A percentile compares a stretch with the other conserved stretches of the same genome.
Evolutionary conservation across 2,797 vertebrate genomes (phyloP).

Genomic region (Leptatherina wallacei): DNA sequence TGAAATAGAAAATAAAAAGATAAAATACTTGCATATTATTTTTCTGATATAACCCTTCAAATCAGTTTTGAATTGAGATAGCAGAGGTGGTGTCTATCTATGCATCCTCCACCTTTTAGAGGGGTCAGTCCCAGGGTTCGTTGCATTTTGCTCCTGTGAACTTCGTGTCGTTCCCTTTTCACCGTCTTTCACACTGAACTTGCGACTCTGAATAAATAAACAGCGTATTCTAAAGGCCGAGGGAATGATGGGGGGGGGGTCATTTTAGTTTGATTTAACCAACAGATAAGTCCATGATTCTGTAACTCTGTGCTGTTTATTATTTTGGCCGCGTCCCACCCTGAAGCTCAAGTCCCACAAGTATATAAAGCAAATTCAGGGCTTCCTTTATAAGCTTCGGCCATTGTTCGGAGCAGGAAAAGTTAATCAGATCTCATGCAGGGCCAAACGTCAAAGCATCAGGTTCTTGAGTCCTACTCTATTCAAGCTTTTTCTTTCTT

Average conservation of each 20-base stretch:
- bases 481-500: neutral
- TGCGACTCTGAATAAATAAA: conserved; percentile 23
- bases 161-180: neutral
- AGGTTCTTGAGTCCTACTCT: neutral
- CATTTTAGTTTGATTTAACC: conserved; percentile 24
- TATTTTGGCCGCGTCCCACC: conserved; percentile 21
- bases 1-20: conserved; percentile 3
- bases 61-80: neutral
- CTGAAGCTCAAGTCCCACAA: conserved; percentile 14
- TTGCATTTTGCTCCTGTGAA: conserved; percentile 1
- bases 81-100: neutral
- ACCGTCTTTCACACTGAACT: conserved; percentile 4
- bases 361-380: neutral
- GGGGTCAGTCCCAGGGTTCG: neutral
- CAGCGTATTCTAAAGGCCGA: neutral
- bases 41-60: neutral
- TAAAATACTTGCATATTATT: neutral
- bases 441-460: neutral
- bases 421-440: conserved; percentile 30
- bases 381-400: conserved; percentile 6
- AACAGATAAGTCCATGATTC: conserved; percentile 25
- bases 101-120: neutral
- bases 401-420: conserved; percentile 11
- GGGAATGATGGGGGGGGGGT: neutral
- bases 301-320: conserved; percentile 34